These are phyloP conservation scores for Menidia menidia DNA, from an alignment of 2,797 vertebrate species.

Conservation along the genomic window DNA sequence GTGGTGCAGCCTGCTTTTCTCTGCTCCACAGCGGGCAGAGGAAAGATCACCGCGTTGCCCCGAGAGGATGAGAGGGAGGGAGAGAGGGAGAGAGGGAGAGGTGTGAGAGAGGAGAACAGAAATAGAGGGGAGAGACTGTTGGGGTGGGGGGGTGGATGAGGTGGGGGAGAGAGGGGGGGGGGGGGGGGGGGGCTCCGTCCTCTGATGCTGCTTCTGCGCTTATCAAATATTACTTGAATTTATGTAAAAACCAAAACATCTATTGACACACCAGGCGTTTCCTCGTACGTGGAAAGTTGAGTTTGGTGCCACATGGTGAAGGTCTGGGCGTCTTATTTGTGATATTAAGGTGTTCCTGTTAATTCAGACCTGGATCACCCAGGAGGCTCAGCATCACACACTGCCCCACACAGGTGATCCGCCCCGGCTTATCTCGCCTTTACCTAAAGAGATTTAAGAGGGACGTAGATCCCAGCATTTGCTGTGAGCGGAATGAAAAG, in stretches of 20 bases:
- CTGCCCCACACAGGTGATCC: no score
- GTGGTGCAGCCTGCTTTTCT: conserved; percentile 67
- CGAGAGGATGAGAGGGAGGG: conserved; percentile 17
- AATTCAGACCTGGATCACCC: no score
- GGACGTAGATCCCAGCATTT: no score
- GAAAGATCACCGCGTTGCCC: conserved; percentile 59
- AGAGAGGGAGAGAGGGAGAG: conserved; percentile 17
- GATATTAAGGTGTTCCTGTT: no score
- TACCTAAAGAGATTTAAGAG: no score
- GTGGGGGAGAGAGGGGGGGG: conserved; percentile 44
- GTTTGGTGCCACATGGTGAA: conserved; percentile 38
- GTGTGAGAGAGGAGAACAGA: conserved; percentile 41
- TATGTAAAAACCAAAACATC: conserved; percentile 31
- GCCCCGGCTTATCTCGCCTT: no score
- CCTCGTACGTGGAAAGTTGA: conserved; percentile 20
- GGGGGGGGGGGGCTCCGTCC: conserved; percentile 33
- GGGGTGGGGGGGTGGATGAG: conserved; percentile 60
- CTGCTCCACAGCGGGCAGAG: conserved; percentile 64
- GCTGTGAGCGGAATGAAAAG: no score
- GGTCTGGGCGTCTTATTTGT: background rate
- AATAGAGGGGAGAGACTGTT: conserved; percentile 49
- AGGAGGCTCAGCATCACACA: no score
- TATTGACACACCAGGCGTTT: conserved; percentile 15
- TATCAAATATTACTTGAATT: conserved; percentile 48
- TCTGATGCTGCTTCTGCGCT: conserved; percentile 29